Conservation (phyloP, 2,113 vertebrate genomes). For the Rhipidura dahli region DNA sequence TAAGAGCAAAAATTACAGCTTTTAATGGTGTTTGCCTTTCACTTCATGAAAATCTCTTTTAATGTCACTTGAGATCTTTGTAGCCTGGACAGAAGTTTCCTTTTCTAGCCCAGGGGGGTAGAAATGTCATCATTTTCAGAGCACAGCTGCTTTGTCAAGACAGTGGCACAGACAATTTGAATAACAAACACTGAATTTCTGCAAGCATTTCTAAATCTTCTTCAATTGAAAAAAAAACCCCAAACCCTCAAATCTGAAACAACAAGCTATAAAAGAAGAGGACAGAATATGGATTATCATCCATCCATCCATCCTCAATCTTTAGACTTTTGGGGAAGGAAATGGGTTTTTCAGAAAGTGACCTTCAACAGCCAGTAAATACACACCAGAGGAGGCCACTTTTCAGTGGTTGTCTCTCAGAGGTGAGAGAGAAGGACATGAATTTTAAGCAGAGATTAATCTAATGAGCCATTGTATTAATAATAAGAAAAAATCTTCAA, state of each 20-base stretch:
- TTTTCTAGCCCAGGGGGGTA: background rate
- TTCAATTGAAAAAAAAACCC: background rate
- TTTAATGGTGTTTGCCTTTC: constrained; percentile 49
- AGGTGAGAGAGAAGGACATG: background rate
- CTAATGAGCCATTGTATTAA: background rate
- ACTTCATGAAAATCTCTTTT: constrained; percentile 48
- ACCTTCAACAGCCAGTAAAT: constrained; percentile 7
- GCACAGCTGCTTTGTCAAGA: constrained; percentile 30
- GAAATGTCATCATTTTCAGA: constrained; percentile 16
- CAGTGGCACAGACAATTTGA: background rate
- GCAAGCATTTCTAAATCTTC: background rate
- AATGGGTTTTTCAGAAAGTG: background rate
- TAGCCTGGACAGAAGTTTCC: constrained; percentile 8
- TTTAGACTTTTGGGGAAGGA: background rate
- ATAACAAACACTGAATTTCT: constrained; percentile 12
- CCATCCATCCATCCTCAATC: background rate
- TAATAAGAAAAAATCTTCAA: background rate
- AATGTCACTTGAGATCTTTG: constrained; percentile 12
- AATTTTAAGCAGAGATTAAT: constrained; percentile 46
- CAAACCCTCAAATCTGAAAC: background rate
- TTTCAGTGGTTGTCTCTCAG: background rate
- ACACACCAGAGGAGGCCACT: background rate
- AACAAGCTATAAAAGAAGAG: background rate
- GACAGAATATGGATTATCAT: background rate
- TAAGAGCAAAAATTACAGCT: constrained; percentile 53